Conservation (phyloP, 2,888 invertebrate genomes). For the Fabriciana adippe region DNA sequence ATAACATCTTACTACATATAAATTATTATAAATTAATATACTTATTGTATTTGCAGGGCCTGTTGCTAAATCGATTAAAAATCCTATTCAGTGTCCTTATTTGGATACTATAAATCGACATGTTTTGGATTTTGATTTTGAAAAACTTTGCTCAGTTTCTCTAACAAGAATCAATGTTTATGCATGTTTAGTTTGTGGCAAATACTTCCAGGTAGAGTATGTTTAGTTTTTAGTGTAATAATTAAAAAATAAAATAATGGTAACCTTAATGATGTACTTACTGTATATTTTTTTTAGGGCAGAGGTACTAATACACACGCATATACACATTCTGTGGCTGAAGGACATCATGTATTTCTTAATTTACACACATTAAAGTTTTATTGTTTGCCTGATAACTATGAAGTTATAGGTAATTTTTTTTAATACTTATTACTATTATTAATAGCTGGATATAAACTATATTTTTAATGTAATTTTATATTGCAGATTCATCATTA, state of each 20-base stretch:
- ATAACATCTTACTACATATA: constrained; percentile 40
- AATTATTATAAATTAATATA: constrained; percentile 8
- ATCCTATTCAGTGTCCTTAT: constrained; percentile 92
- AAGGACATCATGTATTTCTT: constrained; percentile 98
- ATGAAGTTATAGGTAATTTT: constrained; percentile 95
- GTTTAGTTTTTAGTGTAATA: neutral
- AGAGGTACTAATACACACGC: constrained; percentile 99
- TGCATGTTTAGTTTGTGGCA: constrained; percentile 99
- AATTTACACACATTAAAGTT: constrained; percentile 98
- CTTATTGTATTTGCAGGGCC: constrained; percentile 54
- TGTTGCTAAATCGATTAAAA: constrained; percentile 55
- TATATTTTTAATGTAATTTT: neutral
- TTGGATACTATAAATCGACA: constrained; percentile 98
- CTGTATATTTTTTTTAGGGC: constrained; percentile 82
- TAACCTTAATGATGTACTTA: neutral
- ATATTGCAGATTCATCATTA: constrained; percentile 91
- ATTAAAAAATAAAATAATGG: neutral
- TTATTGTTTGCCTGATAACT: constrained; percentile 99
- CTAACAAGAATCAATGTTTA: constrained; percentile 99
- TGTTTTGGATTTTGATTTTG: constrained; percentile 99
- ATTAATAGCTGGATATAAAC: neutral
- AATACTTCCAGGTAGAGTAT: constrained; percentile 89
- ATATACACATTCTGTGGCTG: constrained; percentile 99
- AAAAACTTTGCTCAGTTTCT: constrained; percentile 98
- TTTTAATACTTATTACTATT: neutral